phyloP scores from a whole-genome alignment of 2,888 invertebrate species.

The Diachrysia chrysitis region DNA sequence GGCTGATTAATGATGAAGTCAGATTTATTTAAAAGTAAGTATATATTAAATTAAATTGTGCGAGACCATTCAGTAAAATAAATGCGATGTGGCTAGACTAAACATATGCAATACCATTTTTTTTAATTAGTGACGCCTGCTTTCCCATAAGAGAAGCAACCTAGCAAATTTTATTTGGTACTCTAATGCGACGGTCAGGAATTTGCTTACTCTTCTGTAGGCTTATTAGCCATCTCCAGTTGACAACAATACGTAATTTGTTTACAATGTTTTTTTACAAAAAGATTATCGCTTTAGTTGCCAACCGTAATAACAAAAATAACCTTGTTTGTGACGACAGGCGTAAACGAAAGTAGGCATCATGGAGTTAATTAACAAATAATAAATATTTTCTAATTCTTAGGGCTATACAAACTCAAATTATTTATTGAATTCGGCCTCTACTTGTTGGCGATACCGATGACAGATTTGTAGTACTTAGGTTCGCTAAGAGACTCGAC shows the following conservation, averaged over 20 bases:
- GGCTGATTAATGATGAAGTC: background rate
- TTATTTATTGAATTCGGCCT: background rate
- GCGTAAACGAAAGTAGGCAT: background rate
- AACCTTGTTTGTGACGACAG: background rate
- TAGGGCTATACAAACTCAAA: conserved; percentile 13
- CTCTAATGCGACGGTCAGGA: too few species aligned
- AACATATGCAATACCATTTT: background rate
- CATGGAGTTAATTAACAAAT: background rate
- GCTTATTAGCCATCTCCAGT: too few species aligned
- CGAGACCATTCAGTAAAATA: background rate
- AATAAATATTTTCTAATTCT: conserved; percentile 6
- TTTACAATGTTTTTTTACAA: too few species aligned
- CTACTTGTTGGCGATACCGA: conserved; percentile 78
- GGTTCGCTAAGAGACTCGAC: conserved; percentile 92
- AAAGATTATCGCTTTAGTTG: too few species aligned
- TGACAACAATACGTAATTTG: too few species aligned
- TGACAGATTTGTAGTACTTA: conserved; percentile 90
- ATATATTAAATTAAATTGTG: background rate
- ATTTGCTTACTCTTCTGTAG: too few species aligned
- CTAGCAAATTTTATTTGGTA: background rate
- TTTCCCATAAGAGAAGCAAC: background rate
- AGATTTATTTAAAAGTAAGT: background rate
- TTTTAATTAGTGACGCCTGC: background rate
- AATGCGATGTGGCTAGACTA: background rate
- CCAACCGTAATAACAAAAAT: too few species aligned